Percentiles rank a stretch among this genome's conserved stretches.
Conservation (phyloP, 2,888 invertebrate species). For the Ochlodes sylvanus region DNA sequence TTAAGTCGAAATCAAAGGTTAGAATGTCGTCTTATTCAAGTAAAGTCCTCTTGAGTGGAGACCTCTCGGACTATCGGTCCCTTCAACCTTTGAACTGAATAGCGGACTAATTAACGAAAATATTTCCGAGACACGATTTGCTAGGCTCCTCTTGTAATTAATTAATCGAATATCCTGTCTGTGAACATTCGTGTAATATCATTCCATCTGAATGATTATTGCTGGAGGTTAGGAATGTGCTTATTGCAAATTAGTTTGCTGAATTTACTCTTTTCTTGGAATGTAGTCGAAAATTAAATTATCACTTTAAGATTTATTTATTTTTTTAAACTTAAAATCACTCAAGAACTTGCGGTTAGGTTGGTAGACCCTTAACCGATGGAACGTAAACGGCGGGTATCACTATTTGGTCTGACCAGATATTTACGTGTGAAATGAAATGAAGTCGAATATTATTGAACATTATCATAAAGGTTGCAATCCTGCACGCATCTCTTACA, state of each 20-base stretch:
- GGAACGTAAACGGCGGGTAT: too few species aligned
- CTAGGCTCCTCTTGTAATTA: background rate
- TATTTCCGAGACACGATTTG: conserved; percentile 5
- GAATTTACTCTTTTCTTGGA: background rate
- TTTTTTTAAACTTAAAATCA: too few species aligned
- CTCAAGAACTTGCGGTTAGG: too few species aligned
- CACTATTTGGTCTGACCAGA: too few species aligned
- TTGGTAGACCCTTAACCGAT: too few species aligned
- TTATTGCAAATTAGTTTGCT: conserved; percentile 1
- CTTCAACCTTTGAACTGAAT: conserved; percentile 16
- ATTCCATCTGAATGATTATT: background rate
- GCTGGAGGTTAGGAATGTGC: background rate
- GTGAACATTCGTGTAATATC: background rate
- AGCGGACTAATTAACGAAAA: conserved; percentile 13
- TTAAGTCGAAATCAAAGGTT: conserved; percentile 35
- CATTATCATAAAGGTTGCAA: too few species aligned
- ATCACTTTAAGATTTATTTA: too few species aligned
- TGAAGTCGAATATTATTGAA: too few species aligned
- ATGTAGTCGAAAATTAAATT: background rate
- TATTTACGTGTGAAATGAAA: too few species aligned
- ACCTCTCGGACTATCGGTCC: conserved; percentile 1
- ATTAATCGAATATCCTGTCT: conserved; percentile 13
- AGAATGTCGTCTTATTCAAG: conserved; percentile 11
- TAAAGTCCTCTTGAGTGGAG: conserved; percentile 5
- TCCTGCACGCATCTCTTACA: too few species aligned